phyloP scores from a whole-genome alignment of 2,797 vertebrate genomes.

The Hypotaenidia philippensis region DNA sequence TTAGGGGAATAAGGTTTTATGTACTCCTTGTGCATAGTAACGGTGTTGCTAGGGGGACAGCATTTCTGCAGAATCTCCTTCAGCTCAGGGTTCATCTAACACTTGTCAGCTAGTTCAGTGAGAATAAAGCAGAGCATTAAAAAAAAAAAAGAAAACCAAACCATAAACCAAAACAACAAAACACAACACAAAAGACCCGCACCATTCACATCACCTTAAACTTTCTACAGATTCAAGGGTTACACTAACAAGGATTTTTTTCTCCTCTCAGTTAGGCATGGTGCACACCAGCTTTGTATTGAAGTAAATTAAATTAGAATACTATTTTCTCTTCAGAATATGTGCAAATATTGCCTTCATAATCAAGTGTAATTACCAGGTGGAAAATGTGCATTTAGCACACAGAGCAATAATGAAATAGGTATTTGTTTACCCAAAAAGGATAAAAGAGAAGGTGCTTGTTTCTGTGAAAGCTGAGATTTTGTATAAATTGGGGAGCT shows the following conservation, averaged over 20 bases:
- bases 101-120: neutral
- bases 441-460: neutral
- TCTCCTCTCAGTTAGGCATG: neutral
- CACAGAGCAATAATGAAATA: neutral
- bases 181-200: neutral
- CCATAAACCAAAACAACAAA: no score
- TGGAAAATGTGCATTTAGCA: neutral
- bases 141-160: no score
- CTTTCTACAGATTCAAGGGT: neutral
- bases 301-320: neutral
- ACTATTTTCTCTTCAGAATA: neutral
- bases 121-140: neutral
- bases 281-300: neutral
- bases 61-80: conserved; percentile 31
- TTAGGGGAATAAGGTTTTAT: conserved; percentile 11
- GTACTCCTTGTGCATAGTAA: conserved; percentile 33
- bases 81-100: conserved; percentile 18
- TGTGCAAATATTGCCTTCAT: neutral
- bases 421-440: neutral
- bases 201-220: neutral
- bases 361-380: neutral
- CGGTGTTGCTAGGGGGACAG: conserved; percentile 47
- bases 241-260: neutral
- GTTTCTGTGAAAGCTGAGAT: neutral
- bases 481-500: neutral